Evolutionary conservation across 2,797 vertebrate species (phyloP), one percentile per base, ranked within the genome.

Genomic region (Typhlichthys subterraneus): DNA sequence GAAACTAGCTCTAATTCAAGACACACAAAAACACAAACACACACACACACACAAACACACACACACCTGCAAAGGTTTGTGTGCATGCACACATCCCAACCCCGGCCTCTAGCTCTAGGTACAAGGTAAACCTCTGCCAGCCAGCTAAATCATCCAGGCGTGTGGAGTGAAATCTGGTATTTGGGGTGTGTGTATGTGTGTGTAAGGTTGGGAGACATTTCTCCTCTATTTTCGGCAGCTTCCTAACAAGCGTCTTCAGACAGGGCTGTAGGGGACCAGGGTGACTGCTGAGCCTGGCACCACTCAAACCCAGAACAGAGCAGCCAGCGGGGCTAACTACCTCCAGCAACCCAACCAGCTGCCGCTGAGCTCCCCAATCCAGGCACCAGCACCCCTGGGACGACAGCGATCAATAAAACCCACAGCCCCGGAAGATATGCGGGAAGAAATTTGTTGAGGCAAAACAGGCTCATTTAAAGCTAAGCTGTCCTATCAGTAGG

Each of bases 191-290:
- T 23, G 23, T 23, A 2, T 23, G 23, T 23, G 23, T 23, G 23
- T 23, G 23, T 23, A 23, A 83, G 90, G 89, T 85, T 81, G 71
- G 69, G 72, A 82, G 85, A 89, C 87, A 81, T 87, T 89, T 85
- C 85, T 77, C 80, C 82, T 91, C 91, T 92, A 91, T 93, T 93
- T 93, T 90, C 82, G 84, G 90, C 82, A 81, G 76, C 85, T 65
- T 79, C 85, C 91, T 93, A 94, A 94, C 91, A 91, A 94, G 91
- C 87, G 62, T 83, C 75, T 85, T 91, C 87, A 91, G 89, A 89
- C 85, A 76, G 81, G 85, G 81, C 87, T 88, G 88, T 72, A 79
- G 87, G 85, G 85, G 80, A 86, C 77, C 70, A 45, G 81, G 82
- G 81, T 80, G 83, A 82, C 84, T 87, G 86, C 84, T 85, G 86